Evolutionary conservation across 2,888 invertebrate species (phyloP).

Genomic region (Tetramorium bicarinatum): DNA sequence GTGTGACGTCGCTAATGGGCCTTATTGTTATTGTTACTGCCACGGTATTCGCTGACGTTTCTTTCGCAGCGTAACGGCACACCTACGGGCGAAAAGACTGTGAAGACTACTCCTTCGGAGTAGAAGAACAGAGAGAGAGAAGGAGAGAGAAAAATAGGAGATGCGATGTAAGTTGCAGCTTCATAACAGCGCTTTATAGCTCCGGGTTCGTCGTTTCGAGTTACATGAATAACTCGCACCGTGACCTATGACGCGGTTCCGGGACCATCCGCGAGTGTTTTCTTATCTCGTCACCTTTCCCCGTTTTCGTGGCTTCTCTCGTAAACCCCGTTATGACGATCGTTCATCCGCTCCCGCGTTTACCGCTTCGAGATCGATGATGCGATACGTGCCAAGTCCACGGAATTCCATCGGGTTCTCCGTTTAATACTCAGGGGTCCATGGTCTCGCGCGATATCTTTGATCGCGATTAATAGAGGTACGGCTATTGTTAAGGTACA

Average conservation of each 20-base stretch:
- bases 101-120: background rate
- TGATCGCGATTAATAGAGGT: conserved; percentile 35
- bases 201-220: conserved; percentile 81
- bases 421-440: background rate
- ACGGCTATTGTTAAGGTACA: background rate
- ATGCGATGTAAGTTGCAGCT: conserved; percentile 39
- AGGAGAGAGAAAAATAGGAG: conserved; percentile 32
- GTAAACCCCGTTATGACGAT: conserved; percentile 71
- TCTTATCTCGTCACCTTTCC: conserved; percentile 75
- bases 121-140: conserved; percentile 9
- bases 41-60: conserved; percentile 49
- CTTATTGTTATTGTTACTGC: conserved; percentile 45
- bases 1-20: conserved; percentile 60
- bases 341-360: conserved; percentile 67
- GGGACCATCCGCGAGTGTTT: conserved; percentile 63
- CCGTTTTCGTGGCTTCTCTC: conserved; percentile 65
- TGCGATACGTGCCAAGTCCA: conserved; percentile 32
- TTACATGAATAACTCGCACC: conserved; percentile 78
- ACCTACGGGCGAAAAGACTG: conserved; percentile 54
- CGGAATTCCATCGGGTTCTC: conserved; percentile 32
- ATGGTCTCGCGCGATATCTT: conserved; percentile 3
- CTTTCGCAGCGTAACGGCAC: conserved; percentile 69
- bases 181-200: conserved; percentile 57
- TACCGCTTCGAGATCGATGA: conserved; percentile 42
- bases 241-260: conserved; percentile 73